Evolutionary conservation across 1,140 invertebrate species (phyloP), one percentile per base, ranked within the genome.

Genomic region (Drosophila triauraria): DNA sequence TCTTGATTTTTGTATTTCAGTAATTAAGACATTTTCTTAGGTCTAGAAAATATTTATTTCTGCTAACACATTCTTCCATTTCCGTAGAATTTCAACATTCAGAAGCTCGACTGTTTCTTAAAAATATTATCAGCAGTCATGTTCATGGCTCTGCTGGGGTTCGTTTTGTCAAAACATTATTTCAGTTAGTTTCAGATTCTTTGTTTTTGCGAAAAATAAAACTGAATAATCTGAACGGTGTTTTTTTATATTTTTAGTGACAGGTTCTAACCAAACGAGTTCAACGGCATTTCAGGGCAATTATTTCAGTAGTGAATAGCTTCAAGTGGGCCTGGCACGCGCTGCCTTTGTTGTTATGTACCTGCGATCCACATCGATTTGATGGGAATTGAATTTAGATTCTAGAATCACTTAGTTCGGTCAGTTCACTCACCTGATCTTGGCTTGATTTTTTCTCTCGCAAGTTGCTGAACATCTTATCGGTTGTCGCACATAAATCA

Each of bases 261-360:
- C 84, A 88, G 38, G 81, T 84, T 87, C 84, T 81, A 47, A 68
- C 84, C 80, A 88, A 87, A 87, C 84, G 64, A 78, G 84, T 87
- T 88, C 78, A 87, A 90, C 84, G 85, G 84, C 84, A 87, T 88
- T 87, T 88, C 80, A 71, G 58, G 64, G 54, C 85, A 87, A 88
- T 88, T 87, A 88, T 88, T 70, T 56, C 32, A 67, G 68, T 75
- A 83, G 84, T 78, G 61, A 81, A 85, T 78, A 85, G 46, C 44
- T 60, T 17, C 12, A 72, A 72, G 46, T 72, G 69, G 67, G 69
- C 69, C 67, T 38, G 69, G 77, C 70, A 80, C 62, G 69, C 51
- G 70, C 77, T 54, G 25, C 30, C 23, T 51, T 35, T 44, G 40
- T 27, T 53, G 44, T 38, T 53, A 54, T 38, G 13, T 15, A 47